Evolutionary conservation across 1,140 invertebrate genomes (phyloP).

Genomic region (Agrypnia vestita): DNA sequence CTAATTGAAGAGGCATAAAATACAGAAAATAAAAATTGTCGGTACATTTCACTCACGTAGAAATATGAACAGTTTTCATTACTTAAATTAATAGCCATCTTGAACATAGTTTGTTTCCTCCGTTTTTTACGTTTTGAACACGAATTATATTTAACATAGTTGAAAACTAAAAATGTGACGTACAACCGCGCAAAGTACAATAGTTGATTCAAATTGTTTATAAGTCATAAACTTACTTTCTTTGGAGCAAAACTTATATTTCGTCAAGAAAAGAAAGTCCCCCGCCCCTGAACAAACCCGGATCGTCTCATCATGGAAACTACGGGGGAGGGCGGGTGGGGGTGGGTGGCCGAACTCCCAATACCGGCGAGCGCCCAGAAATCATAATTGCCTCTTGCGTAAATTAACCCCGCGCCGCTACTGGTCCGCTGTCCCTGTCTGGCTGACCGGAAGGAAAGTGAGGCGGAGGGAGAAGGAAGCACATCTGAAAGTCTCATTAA

Average conservation of each 20-base stretch:
- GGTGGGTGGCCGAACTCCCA: slow-evolving; percentile 23
- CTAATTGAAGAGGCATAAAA: no score
- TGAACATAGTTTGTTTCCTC: no score
- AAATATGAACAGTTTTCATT: no score
- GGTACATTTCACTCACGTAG: no score
- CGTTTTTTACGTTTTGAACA: no score
- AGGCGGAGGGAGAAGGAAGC: slow-evolving; percentile 40
- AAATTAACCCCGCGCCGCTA: slow-evolving; percentile 59
- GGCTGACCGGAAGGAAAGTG: slow-evolving; percentile 17
- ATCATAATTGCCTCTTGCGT: slow-evolving; percentile 61
- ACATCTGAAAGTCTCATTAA: slow-evolving; percentile 59
- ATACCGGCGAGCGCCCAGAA: slow-evolving; percentile 57
- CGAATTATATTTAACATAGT: no score
- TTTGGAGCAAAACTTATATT: not conserved
- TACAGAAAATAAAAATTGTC: no score
- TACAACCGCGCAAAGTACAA: no score
- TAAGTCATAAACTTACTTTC: no score
- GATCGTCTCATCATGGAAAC: slow-evolving; percentile 45
- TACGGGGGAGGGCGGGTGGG: slow-evolving; percentile 8
- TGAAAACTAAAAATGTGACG: no score
- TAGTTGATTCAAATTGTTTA: no score
- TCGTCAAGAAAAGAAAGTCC: not conserved
- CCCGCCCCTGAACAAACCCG: slow-evolving; percentile 21
- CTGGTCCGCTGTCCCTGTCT: slow-evolving; percentile 34
- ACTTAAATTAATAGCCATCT: no score